A percentile compares a stretch with the other conserved stretches of the same genome.
Evolutionary conservation across 2,797 vertebrate species (phyloP).

Genomic region (Dicrostonyx torquatus): DNA sequence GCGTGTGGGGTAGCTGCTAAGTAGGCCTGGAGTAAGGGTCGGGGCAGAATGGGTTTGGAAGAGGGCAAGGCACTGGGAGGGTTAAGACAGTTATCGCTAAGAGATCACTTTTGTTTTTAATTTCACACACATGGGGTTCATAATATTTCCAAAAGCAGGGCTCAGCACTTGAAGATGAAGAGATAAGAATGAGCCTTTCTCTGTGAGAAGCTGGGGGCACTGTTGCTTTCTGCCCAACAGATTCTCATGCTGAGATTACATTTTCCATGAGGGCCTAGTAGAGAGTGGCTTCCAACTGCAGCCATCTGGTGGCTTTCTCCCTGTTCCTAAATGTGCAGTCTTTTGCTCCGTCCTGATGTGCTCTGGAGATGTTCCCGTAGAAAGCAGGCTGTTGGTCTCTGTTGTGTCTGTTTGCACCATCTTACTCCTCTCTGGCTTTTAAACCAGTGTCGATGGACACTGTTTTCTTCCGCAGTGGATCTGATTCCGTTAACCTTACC

Average conservation of each 20-base stretch:
- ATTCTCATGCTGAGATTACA: background rate
- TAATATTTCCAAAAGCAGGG: conserved; percentile 53
- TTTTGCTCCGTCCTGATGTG: background rate
- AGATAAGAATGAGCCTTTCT: conserved; percentile 31
- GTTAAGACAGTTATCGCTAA: conserved; percentile 58
- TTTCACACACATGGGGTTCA: conserved; percentile 74
- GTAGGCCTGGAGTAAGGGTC: background rate
- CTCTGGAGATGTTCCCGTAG: background rate
- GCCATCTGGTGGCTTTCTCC: background rate
- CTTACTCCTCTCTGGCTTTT: background rate
- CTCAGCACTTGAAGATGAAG: conserved; percentile 38
- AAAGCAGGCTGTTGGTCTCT: background rate
- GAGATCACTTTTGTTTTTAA: conserved; percentile 76
- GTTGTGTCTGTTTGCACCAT: background rate
- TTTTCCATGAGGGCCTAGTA: background rate
- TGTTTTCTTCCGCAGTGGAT: background rate
- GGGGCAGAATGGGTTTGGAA: background rate
- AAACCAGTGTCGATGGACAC: background rate
- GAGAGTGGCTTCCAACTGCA: background rate
- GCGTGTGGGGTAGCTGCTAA: conserved; percentile 43
- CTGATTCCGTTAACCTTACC: conserved; percentile 34
- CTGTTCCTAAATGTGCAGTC: background rate
- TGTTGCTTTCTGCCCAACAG: background rate
- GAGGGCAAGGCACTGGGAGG: background rate
- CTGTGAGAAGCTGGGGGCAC: background rate